Conservation (phyloP, 2,888 invertebrate genomes). For the Atethmia centrago region DNA sequence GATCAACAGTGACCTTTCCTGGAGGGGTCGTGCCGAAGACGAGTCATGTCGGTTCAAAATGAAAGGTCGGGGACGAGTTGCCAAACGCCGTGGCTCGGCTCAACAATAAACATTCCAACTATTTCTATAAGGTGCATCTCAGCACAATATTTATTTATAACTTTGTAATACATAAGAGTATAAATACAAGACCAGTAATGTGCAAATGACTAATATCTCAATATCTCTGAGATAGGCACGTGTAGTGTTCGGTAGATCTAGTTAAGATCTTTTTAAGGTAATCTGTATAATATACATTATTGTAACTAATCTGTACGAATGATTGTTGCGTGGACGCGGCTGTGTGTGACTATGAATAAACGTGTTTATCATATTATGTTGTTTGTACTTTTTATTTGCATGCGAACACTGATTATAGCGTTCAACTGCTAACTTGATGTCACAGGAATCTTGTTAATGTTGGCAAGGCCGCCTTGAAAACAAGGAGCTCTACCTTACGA, state of each 20-base stretch:
- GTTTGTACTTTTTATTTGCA: conserved; percentile 82
- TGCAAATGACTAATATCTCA: conserved; percentile 54
- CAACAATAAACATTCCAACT: conserved; percentile 86
- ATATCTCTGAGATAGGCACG: conserved; percentile 42
- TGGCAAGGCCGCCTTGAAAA: conserved; percentile 34
- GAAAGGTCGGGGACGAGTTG: conserved; percentile 87
- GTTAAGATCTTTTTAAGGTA: conserved; percentile 62
- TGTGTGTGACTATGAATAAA: conserved; percentile 84
- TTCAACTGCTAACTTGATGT: conserved; percentile 54
- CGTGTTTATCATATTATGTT: conserved; percentile 84
- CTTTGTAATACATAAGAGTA: conserved; percentile 59
- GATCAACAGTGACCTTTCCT: conserved; percentile 75
- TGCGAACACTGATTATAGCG: conserved; percentile 58
- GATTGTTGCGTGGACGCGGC: conserved; percentile 79
- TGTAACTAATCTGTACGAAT: conserved; percentile 79
- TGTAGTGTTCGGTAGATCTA: conserved; percentile 56
- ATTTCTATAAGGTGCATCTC: conserved; percentile 76
- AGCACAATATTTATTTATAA: conserved; percentile 77
- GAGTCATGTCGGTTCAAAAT: conserved; percentile 74
- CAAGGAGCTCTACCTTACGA: conserved; percentile 43
- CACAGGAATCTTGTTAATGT: conserved; percentile 52
- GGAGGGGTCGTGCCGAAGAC: conserved; percentile 79
- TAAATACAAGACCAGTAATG: conserved; percentile 47
- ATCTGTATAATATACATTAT: conserved; percentile 70
- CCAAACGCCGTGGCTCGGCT: conserved; percentile 80